These are phyloP conservation scores for Andrena cerasifolii DNA, from an alignment of 1,140 invertebrate genomes.

Conservation along the genomic window DNA sequence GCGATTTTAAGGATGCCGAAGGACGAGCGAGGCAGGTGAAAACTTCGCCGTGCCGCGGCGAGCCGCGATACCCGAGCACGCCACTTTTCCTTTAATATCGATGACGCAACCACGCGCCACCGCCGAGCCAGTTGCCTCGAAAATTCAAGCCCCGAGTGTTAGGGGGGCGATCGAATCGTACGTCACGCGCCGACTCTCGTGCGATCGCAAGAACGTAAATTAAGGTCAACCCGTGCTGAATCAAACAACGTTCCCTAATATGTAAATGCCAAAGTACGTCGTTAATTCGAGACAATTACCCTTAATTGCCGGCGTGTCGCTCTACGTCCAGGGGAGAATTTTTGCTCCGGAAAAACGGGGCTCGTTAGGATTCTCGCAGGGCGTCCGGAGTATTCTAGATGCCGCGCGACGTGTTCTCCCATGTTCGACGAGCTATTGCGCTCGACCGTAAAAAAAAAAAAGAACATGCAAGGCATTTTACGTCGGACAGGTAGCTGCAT, in stretches of 20 bases:
- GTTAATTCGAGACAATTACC: slow-evolving; percentile 33
- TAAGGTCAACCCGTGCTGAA: slow-evolving; percentile 6
- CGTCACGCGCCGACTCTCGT: neutral
- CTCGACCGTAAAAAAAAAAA: slow-evolving; percentile 39
- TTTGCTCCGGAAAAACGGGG: neutral
- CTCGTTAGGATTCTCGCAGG: neutral
- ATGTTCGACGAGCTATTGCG: slow-evolving; percentile 4
- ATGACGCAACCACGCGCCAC: neutral
- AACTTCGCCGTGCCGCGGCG: slow-evolving; percentile 23
- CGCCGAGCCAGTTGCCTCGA: neutral
- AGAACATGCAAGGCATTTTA: slow-evolving; percentile 43
- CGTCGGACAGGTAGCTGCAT: slow-evolving; percentile 39
- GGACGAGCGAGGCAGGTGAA: slow-evolving; percentile 69
- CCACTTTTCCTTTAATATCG: slow-evolving; percentile 37
- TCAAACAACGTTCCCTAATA: slow-evolving; percentile 6
- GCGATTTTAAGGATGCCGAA: slow-evolving; percentile 72
- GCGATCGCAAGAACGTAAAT: neutral
- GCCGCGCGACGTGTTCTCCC: neutral
- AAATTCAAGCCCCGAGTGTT: neutral
- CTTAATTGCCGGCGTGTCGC: slow-evolving; percentile 28
- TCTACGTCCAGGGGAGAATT: neutral
- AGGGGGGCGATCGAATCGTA: neutral
- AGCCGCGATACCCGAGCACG: slow-evolving; percentile 51
- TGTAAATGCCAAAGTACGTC: slow-evolving; percentile 11
- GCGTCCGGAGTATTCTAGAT: neutral